Evolutionary conservation across 2,113 vertebrate genomes (phyloP).

Genomic region (Rhizomys pruinosus): DNA sequence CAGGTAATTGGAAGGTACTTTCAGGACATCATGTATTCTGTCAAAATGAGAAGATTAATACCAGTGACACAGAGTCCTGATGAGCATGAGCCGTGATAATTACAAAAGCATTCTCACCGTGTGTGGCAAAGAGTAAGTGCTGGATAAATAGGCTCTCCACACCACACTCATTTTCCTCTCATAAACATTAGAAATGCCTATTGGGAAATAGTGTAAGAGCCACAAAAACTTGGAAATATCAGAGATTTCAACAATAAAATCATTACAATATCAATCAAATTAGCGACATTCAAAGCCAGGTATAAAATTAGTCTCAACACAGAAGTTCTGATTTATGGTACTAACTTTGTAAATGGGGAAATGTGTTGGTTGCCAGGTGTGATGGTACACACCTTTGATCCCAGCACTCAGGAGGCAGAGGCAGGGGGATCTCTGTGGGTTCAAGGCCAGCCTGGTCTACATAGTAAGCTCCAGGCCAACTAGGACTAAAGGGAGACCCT

Average conservation of each 20-base stretch:
- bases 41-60: constrained; percentile 35
- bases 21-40: not conserved
- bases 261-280: not conserved
- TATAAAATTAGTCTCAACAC: not conserved
- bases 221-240: not conserved
- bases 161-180: not conserved
- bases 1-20: constrained; percentile 15
- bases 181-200: not conserved
- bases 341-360: constrained; percentile 10
- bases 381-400: too few relatives aligned
- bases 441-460: too few relatives aligned
- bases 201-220: not conserved
- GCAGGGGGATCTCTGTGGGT: too few relatives aligned
- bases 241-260: constrained; percentile 12
- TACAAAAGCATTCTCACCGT: not conserved
- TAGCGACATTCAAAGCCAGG: not conserved
- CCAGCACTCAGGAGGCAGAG: too few relatives aligned
- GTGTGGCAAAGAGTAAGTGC: not conserved
- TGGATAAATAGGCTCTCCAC: not conserved
- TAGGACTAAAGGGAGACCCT: too few relatives aligned
- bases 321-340: not conserved
- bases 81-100: constrained; percentile 34
- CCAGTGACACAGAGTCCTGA: not conserved
- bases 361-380: too few relatives aligned
- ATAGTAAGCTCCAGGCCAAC: too few relatives aligned